These are phyloP conservation scores for Synanceia verrucosa DNA, from an alignment of 2,797 vertebrate genomes.

Conservation along the genomic window DNA sequence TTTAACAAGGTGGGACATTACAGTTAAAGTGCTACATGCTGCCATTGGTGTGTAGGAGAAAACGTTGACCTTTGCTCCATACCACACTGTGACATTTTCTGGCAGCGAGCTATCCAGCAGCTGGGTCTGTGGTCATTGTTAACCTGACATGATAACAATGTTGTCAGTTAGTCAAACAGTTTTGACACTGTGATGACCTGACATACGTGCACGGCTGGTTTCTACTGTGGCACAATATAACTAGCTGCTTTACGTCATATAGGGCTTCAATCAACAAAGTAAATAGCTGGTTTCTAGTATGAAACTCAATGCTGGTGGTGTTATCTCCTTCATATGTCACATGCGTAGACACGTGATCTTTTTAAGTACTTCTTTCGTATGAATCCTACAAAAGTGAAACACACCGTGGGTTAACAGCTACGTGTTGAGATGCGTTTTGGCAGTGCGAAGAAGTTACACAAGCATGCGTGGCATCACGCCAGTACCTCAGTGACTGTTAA, in stretches of 20 bases:
- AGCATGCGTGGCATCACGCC: not conserved
- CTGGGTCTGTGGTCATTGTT: slow-evolving; percentile 48
- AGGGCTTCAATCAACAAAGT: not conserved
- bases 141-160: slow-evolving; percentile 71
- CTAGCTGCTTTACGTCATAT: not conserved
- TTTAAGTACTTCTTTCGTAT: too few species aligned
- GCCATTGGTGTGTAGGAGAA: slow-evolving; percentile 29
- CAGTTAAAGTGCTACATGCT: slow-evolving; percentile 61
- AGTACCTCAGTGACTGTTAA: fast-evolving
- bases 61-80: slow-evolving; percentile 74
- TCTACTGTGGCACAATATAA: not conserved
- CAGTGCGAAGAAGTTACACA: slow-evolving; percentile 28
- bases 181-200: not conserved
- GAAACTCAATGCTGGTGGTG: not conserved
- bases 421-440: not conserved
- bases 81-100: slow-evolving; percentile 47
- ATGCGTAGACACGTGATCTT: not conserved
- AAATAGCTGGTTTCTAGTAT: not conserved
- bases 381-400: not conserved
- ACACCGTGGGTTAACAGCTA: not conserved
- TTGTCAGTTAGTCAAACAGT: slow-evolving; percentile 15
- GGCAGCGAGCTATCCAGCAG: slow-evolving; percentile 40
- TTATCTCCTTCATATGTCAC: not conserved
- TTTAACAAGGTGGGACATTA: slow-evolving; percentile 11
- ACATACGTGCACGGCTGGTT: not conserved